Evolutionary conservation across 2,113 vertebrate genomes (phyloP), one percentile per base, ranked within the genome.

Genomic region (Indicator maculatus): DNA sequence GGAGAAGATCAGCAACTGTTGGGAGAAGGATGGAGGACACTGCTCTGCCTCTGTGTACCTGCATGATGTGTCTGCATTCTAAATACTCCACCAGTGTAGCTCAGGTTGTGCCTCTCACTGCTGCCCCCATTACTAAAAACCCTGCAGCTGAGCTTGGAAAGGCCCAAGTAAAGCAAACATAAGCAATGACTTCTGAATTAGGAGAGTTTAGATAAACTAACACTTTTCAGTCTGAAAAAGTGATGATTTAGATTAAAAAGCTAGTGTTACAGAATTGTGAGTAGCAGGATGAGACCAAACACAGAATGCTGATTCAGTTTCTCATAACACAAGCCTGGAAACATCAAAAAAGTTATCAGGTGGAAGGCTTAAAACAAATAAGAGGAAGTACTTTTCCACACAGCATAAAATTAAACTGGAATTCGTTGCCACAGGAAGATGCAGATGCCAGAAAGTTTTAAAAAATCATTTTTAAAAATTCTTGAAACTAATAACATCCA

Each of bases 281-380:
- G 38, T 45, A 38, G 45, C 24, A 67, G 50, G 61, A 41, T 83
- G 90, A 86, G 70, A 36, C 65, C 66, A 60, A 88, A 90, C 1
- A 2, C 2, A 23, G 56, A 74, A 52, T 64, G 21, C 31, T 87
- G 86, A 60, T 72, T 64, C 58, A 55, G 18, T 81, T 93, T 71
- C 66, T 89, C 41, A 36, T 84, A 78, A 75, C 45, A 55, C 8
- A 13, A 90, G 58, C 58, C 53, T 86, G 60, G 60, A 83, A 90
- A 81, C 56, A 53, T 72, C n/a, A 92, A 90, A 89, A 60, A 84
- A 83, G 89, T 89, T 74, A 74, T 82, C 53, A 56, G 17, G 66
- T 91, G 70, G 31, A 47, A 87, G 74, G 81, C 83, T 58, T 91
- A 75, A 92, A 90, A 71, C 70, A 92, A 94, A 56, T 75, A 92